Conservation (phyloP, 2,113 vertebrate species). For the Hiodon tergisus region DNA sequence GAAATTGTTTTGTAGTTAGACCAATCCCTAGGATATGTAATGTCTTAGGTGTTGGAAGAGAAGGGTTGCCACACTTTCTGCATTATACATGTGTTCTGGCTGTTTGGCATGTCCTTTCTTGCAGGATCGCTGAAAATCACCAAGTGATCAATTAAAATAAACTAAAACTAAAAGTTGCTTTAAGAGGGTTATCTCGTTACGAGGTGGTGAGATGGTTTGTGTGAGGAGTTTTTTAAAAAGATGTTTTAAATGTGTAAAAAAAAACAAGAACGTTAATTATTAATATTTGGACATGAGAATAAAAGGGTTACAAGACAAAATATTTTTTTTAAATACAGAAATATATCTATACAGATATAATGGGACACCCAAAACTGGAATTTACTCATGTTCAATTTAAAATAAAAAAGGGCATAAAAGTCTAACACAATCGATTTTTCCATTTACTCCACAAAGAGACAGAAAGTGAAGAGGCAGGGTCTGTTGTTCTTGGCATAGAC, state of each 20-base stretch:
- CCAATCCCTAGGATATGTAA: no score
- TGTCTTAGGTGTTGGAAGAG: no score
- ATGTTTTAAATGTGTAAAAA: slow-evolving; percentile 78
- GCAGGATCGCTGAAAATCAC: no score
- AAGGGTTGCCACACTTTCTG: no score
- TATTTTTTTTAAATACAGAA: slow-evolving; percentile 34
- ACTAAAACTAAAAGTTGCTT: no score
- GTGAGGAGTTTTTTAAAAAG: no score
- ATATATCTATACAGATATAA: slow-evolving; percentile 35
- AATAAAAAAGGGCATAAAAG: slow-evolving; percentile 19
- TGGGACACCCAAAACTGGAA: slow-evolving; percentile 26
- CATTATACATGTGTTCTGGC: no score
- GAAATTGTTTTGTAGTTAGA: no score
- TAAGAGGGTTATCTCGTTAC: no score
- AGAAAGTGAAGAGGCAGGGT: slow-evolving; percentile 15
- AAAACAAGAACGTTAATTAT: slow-evolving; percentile 38
- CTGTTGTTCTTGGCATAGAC: slow-evolving; percentile 29
- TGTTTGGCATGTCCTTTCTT: no score
- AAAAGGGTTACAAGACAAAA: slow-evolving; percentile 61
- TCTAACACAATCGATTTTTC: slow-evolving; percentile 17
- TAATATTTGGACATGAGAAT: slow-evolving; percentile 57
- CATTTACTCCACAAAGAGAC: slow-evolving; percentile 11
- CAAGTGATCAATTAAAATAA: no score
- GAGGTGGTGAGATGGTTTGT: no score
- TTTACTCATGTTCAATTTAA: slow-evolving; percentile 7